Base-by-base conservation (phyloP, 2,797 vertebrate species). In the Tangara arthus region DNA sequence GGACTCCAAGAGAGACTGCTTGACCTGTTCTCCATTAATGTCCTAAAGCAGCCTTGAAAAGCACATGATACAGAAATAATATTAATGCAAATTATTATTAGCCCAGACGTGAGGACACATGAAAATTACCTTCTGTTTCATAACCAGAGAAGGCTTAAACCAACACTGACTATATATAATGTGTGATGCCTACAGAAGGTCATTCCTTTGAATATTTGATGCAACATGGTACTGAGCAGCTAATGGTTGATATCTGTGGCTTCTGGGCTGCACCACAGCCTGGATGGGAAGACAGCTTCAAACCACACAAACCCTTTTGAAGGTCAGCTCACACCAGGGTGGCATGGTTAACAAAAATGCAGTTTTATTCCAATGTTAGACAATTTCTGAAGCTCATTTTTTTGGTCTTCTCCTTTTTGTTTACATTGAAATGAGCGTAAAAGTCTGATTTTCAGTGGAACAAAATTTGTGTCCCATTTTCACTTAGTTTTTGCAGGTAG, bases 161-260 rank as follows among this genome's bases (percentile, higher is more conserved):
- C 41, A 78, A 1, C 11, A 13, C 15, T 35, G 28, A 41, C 16
- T 60, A 55, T 23, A 5, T 34, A 16, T 32, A 32, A 80, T 4
- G 15, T 39, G 19, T 64, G 35, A 46, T 61, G 9, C 21, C 42
- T 39, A 17, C 30, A 72, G 34, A 72, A 42, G 11, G 37, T 61
- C 1, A 24, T 81, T 81, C 34, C 20, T 81, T 60, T 0, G 0
- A 78, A 15, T 52, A 32, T 44, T 49, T 75, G 44, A 15, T 22
- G 17, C 12, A 13, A 19, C 0, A 1, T 19, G 23, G 50, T 68
- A 34, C 15, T 6, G 15, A 42, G 34, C 0, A 11, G 4, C 15
- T 52, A 14, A 24, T 21, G 32, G 21, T 28, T 6, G 2, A 2
- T 35, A 44, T n/a, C 37, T 2, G 0, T 53, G 55, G 27, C 22